Percentiles rank a stretch among this genome's conserved stretches.
Conservation (phyloP, 35 echinoderm and acorn worm species). For the Apostichopus californicus region DNA sequence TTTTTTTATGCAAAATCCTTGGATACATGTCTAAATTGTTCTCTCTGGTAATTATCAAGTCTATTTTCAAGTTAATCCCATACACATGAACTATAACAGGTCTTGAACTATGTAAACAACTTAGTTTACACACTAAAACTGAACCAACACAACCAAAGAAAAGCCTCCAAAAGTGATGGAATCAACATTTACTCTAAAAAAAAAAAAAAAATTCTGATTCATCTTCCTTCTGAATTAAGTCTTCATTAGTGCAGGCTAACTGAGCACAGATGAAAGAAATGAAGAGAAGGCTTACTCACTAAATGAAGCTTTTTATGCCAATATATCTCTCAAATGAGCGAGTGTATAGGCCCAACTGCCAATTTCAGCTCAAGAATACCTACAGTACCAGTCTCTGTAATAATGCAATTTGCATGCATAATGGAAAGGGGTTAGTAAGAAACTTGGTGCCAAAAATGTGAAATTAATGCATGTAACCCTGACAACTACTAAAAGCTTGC, state of each 20-base stretch:
- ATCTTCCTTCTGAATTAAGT: background rate
- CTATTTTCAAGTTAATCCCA: too few relatives aligned
- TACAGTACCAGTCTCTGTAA: background rate
- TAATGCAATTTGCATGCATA: slow-evolving; percentile 30
- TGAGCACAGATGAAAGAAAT: background rate
- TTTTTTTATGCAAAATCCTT: too few relatives aligned
- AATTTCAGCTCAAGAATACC: too few relatives aligned
- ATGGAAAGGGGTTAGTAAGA: background rate
- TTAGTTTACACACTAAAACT: too few relatives aligned
- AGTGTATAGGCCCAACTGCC: background rate
- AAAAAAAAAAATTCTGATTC: background rate
- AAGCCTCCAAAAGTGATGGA: background rate
- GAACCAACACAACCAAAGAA: too few relatives aligned
- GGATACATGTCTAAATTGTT: too few relatives aligned
- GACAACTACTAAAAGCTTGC: background rate
- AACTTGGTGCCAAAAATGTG: background rate
- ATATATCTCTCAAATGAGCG: background rate
- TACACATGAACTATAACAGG: too few relatives aligned
- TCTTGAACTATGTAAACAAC: too few relatives aligned
- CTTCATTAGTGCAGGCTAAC: background rate
- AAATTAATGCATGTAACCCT: slow-evolving; percentile 11
- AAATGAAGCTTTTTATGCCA: background rate
- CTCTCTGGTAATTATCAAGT: too few relatives aligned
- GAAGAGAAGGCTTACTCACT: background rate
- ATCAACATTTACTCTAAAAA: background rate